A percentile compares a stretch with the other conserved stretches of the same genome.
These are phyloP conservation scores for Drosophila nigromelanica DNA, from an alignment of 1,140 invertebrate genomes.

Conservation along the genomic window DNA sequence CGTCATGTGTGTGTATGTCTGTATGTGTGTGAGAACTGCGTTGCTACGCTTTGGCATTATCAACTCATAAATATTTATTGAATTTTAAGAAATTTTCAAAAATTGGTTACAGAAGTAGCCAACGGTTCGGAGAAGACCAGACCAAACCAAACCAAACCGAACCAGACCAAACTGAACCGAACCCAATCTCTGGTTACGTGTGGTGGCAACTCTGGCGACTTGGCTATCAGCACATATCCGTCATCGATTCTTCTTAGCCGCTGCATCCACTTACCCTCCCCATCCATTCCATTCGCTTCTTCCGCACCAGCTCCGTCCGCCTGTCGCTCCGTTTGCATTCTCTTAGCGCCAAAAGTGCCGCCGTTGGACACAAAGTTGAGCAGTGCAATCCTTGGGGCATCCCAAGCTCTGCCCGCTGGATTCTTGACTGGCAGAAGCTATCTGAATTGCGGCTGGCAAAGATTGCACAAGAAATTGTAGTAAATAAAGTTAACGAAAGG, in stretches of 20 bases:
- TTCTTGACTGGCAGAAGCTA: background rate
- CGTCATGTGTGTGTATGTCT: constrained; percentile 30
- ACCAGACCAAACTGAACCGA: background rate
- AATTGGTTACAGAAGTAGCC: constrained; percentile 41
- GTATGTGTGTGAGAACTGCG: constrained; percentile 19
- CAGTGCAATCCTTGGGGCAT: constrained; percentile 17
- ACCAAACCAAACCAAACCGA: background rate
- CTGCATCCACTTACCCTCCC: background rate
- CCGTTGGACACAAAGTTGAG: constrained; percentile 4
- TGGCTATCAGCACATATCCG: constrained; percentile 47
- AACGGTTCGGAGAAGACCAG: constrained; percentile 12
- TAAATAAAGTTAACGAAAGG: too few species aligned
- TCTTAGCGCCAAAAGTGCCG: constrained; percentile 39
- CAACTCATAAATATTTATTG: constrained; percentile 83
- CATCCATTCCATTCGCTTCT: background rate
- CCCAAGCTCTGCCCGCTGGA: background rate
- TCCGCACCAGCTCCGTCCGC: background rate
- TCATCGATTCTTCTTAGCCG: constrained; percentile 44
- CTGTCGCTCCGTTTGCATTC: constrained; percentile 62
- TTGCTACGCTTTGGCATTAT: constrained; percentile 66
- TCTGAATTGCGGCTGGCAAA: background rate
- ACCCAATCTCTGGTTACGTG: constrained; percentile 2
- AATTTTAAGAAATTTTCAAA: constrained; percentile 83
- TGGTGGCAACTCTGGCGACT: constrained; percentile 20
- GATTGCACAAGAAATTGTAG: background rate